Evolutionary conservation across 1,140 invertebrate genomes (phyloP).

Genomic region (Musca domestica): DNA sequence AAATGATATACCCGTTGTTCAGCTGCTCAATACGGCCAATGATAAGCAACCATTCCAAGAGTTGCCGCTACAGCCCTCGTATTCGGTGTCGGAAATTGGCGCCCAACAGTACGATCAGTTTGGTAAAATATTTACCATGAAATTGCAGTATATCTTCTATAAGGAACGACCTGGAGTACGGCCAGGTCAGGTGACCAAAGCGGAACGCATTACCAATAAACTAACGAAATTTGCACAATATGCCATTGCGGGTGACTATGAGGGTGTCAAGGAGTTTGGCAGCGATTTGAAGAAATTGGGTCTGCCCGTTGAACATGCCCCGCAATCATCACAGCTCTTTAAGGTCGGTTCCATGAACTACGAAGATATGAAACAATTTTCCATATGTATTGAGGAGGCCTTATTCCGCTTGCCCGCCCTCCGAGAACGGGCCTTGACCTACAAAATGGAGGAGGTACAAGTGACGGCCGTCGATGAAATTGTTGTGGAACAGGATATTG

Average conservation of each 20-base stretch:
- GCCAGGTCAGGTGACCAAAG: conserved; percentile 93
- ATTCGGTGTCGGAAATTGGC: conserved; percentile 88
- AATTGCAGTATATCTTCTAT: conserved; percentile 97
- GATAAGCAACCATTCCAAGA: conserved; percentile 94
- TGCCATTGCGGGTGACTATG: conserved; percentile 90
- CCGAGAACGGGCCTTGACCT: conserved; percentile 84
- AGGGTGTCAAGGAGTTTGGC: conserved; percentile 88
- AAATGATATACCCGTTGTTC: conserved; percentile 80
- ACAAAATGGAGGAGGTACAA: conserved; percentile 98
- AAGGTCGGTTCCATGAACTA: conserved; percentile 90
- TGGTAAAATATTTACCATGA: conserved; percentile 98
- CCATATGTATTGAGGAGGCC: conserved; percentile 83
- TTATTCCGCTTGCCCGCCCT: conserved; percentile 81
- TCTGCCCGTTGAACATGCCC: conserved; percentile 94
- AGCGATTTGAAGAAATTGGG: conserved; percentile 90
- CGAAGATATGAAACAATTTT: conserved; percentile 90
- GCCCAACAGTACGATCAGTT: conserved; percentile 97
- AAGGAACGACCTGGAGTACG: conserved; percentile 95
- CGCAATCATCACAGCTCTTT: conserved; percentile 92
- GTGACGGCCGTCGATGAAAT: conserved; percentile 96
- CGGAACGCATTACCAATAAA: conserved; percentile 85
- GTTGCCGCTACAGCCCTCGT: conserved; percentile 87
- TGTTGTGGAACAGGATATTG: conserved; percentile 86
- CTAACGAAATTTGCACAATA: conserved; percentile 91
- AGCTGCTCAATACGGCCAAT: conserved; percentile 77